Evolutionary conservation across 2,888 invertebrate species (phyloP).

Genomic region (Synanthedon myopaeformis): DNA sequence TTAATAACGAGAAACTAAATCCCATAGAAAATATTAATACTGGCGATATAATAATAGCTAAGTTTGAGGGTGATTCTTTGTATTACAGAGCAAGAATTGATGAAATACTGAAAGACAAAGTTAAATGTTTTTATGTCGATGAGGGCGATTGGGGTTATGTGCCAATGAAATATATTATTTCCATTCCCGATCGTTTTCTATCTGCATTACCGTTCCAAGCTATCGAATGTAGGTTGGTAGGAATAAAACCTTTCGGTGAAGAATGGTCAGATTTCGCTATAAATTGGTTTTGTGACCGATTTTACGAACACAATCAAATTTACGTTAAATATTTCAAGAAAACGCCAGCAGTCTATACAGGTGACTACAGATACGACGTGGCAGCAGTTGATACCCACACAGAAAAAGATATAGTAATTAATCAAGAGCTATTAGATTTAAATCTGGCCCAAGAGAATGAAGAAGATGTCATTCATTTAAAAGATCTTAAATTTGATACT

Average conservation of each 20-base stretch:
- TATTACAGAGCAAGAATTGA: conserved; percentile 60
- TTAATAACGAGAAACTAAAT: conserved; percentile 20
- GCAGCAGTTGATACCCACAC: conserved; percentile 55
- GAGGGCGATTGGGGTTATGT: conserved; percentile 69
- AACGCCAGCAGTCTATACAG: conserved; percentile 37
- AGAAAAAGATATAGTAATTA: conserved; percentile 50
- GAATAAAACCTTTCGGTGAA: conserved; percentile 52
- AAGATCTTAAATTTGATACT: conserved; percentile 6
- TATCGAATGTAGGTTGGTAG: conserved; percentile 72
- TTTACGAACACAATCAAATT: conserved; percentile 40
- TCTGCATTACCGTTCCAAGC: conserved; percentile 72
- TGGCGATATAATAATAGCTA: conserved; percentile 61
- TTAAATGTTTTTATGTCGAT: conserved; percentile 73
- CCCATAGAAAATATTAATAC: conserved; percentile 22
- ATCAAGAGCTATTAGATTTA: conserved; percentile 56
- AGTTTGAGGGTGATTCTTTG: conserved; percentile 48
- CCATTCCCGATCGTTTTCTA: conserved; percentile 61
- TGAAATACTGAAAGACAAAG: conserved; percentile 33
- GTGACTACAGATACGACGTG: conserved; percentile 60
- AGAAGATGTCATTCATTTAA: conserved; percentile 31
- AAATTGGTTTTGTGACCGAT: conserved; percentile 61
- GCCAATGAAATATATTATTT: conserved; percentile 38
- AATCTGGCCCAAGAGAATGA: conserved; percentile 48
- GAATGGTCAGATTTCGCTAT: conserved; percentile 65
- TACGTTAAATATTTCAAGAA: conserved; percentile 51